Evolutionary conservation across 1,140 invertebrate genomes (phyloP).

Genomic region (Aphaenogaster rudis): DNA sequence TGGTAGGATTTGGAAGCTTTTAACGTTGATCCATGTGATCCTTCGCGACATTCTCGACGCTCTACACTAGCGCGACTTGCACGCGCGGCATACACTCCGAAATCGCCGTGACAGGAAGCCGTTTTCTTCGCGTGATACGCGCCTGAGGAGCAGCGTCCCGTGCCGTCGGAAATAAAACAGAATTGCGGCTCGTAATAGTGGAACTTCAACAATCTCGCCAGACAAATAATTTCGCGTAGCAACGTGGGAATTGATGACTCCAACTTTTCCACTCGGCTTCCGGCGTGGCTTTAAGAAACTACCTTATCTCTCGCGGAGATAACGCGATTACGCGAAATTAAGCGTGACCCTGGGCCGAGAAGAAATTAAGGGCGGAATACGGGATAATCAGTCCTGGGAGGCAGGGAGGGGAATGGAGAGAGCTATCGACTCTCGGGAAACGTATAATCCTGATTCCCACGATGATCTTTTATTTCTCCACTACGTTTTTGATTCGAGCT

Average conservation of each 20-base stretch:
- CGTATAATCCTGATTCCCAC: constrained; percentile 59
- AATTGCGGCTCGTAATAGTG: not conserved
- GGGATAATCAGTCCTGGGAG: constrained; percentile 19
- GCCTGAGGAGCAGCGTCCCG: not conserved
- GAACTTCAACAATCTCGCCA: constrained; percentile 13
- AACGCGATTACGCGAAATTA: constrained; percentile 44
- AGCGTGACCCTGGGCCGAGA: not conserved
- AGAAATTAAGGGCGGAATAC: constrained; percentile 33
- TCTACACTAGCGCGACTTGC: not conserved
- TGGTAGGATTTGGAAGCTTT: constrained; percentile 44
- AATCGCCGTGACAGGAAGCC: constrained; percentile 27
- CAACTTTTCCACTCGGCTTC: not conserved
- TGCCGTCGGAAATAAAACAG: constrained; percentile 19
- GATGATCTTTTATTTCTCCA: constrained; percentile 30
- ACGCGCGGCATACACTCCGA: not conserved
- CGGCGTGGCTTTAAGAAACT: not conserved
- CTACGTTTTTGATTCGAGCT: not conserved
- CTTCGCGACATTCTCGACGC: constrained; percentile 28
- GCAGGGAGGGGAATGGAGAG: not conserved
- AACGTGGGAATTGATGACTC: not conserved
- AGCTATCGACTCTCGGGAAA: constrained; percentile 37
- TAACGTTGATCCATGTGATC: constrained; percentile 46
- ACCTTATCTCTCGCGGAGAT: not conserved
- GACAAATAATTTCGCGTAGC: constrained; percentile 37
- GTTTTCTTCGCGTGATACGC: not conserved